Conservation (phyloP, 1,140 invertebrate genomes). For the Cherax destructor region DNA sequence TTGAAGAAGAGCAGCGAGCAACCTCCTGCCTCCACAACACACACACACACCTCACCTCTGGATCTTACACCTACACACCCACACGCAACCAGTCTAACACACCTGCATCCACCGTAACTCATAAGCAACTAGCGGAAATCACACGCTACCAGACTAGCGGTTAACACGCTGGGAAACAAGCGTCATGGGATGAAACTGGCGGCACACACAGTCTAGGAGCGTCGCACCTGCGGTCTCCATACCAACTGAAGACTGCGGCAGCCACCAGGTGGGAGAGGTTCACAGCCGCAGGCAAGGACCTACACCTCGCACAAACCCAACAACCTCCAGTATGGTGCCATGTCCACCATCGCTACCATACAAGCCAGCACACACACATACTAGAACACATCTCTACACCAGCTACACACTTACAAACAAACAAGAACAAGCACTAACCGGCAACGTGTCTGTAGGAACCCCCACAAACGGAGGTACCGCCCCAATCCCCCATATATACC, state of each 20-base stretch:
- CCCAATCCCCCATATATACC: neutral
- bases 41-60: neutral
- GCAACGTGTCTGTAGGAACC: neutral
- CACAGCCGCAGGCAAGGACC: conserved; percentile 39
- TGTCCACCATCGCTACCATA: neutral
- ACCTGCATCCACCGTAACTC: too few relatives aligned
- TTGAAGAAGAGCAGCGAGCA: neutral
- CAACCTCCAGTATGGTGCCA: neutral
- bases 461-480: neutral
- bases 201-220: conserved; percentile 18
- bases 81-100: too few relatives aligned
- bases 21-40: neutral
- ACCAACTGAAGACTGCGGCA: conserved; percentile 43
- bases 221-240: conserved; percentile 39
- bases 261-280: conserved; percentile 35
- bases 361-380: too few relatives aligned
- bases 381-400: neutral
- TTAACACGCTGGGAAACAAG: too few relatives aligned
- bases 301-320: neutral
- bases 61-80: neutral
- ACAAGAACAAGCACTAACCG: neutral
- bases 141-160: neutral
- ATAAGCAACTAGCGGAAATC: too few relatives aligned
- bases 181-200: too few relatives aligned
- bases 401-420: neutral